phyloP scores from a whole-genome alignment of 2,888 invertebrate genomes.

The Tipula confusa region DNA sequence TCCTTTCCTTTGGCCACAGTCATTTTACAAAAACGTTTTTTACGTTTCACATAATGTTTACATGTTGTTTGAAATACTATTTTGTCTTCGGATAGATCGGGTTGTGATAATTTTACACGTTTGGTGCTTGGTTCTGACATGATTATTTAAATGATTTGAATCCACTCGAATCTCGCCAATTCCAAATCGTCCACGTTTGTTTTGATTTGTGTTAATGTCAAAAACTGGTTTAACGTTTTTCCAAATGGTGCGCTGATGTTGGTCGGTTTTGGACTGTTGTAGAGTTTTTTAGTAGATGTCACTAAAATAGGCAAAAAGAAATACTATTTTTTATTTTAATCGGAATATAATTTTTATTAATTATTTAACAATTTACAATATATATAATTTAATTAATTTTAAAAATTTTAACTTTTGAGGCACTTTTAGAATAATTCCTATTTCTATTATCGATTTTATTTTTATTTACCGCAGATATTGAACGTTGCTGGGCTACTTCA shows the following conservation, averaged over 20 bases:
- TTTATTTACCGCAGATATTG: slow-evolving; percentile 44
- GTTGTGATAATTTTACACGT: neutral
- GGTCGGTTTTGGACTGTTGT: neutral
- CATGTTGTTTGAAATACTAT: slow-evolving; percentile 48
- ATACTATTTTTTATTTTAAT: neutral
- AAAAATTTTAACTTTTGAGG: slow-evolving; percentile 45
- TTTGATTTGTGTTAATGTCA: neutral
- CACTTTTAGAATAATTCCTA: slow-evolving; percentile 46
- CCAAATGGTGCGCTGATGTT: neutral
- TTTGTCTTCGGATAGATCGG: slow-evolving; percentile 3
- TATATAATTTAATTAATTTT: neutral
- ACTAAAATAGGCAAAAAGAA: neutral
- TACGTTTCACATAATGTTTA: slow-evolving; percentile 62
- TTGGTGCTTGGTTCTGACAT: neutral
- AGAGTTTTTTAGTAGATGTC: too few relatives aligned
- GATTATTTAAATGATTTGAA: neutral
- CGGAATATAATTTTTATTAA: neutral
- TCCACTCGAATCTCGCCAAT: neutral
- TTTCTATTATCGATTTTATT: neutral
- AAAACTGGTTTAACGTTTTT: neutral
- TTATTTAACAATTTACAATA: neutral
- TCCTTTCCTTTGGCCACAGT: slow-evolving; percentile 61
- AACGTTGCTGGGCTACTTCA: slow-evolving; percentile 37
- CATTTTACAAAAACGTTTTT: slow-evolving; percentile 73
- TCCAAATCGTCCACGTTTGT: neutral